phyloP scores from a whole-genome alignment of 2,888 invertebrate genomes.

The Andrena haemorrhoa region DNA sequence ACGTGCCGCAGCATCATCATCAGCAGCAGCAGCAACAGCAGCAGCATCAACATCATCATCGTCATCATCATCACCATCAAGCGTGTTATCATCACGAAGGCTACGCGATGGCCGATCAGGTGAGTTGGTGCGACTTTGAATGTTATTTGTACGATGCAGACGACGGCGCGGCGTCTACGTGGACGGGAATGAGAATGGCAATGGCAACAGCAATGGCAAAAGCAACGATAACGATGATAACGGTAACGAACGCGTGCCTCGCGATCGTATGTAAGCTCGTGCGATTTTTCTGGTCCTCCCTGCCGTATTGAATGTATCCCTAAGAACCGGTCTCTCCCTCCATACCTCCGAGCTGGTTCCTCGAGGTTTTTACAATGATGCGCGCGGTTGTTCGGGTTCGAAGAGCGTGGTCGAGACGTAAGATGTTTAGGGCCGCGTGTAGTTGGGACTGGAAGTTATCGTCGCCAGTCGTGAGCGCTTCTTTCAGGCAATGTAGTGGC shows the following conservation, averaged over 20 bases:
- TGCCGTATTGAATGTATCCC: conserved; percentile 1
- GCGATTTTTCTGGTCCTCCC: conserved; percentile 6
- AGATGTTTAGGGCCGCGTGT: neutral
- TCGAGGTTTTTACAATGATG: conserved; percentile 23
- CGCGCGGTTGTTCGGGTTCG: neutral
- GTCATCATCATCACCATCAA: conserved; percentile 66
- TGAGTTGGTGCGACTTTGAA: conserved; percentile 75
- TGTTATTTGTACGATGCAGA: neutral
- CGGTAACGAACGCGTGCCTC: neutral
- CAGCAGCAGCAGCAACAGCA: conserved; percentile 85
- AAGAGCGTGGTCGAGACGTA: neutral
- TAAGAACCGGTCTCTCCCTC: conserved; percentile 36
- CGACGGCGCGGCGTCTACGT: neutral
- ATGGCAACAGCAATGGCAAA: too few species aligned
- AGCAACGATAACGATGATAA: neutral
- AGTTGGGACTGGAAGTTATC: neutral
- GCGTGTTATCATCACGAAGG: conserved; percentile 88
- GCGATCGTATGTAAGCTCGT: neutral
- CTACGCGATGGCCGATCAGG: conserved; percentile 93
- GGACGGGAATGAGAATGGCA: too few species aligned
- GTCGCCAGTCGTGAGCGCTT: too few species aligned
- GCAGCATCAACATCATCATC: conserved; percentile 87
- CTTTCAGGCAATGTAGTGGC: neutral
- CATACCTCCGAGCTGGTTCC: conserved; percentile 14
- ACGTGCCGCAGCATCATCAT: conserved; percentile 87